A percentile compares a stretch with the other conserved stretches of the same genome.
phyloP scores from a whole-genome alignment of 2,113 vertebrate genomes.

The Gallinago undulata region DNA sequence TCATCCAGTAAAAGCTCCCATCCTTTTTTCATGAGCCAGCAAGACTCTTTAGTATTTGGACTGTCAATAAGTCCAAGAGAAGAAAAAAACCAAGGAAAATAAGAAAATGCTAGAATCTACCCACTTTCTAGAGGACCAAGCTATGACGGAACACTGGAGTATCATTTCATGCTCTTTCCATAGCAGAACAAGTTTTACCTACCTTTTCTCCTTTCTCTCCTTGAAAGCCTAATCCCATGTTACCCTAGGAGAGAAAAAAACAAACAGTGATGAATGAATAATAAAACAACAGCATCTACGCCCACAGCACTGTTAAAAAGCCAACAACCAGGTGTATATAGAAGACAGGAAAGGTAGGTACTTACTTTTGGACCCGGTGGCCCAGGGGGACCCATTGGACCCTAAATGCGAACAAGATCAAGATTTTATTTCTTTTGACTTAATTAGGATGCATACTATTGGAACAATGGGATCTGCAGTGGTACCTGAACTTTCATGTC shows the following conservation, averaged over 20 bases:
- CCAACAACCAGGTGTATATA: neutral
- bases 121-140: neutral
- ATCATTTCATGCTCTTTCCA: neutral
- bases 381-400: slow-evolving; percentile 79
- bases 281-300: neutral
- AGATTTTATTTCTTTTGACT: slow-evolving; percentile 11
- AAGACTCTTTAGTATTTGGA: neutral
- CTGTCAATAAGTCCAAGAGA: neutral
- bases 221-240: slow-evolving; percentile 81
- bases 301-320: neutral
- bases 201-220: slow-evolving; percentile 94
- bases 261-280: neutral
- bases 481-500: neutral
- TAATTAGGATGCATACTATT: neutral
- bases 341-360: neutral
- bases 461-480: neutral
- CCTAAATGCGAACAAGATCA: slow-evolving; percentile 71
- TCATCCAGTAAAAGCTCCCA: neutral
- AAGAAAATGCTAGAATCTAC: neutral
- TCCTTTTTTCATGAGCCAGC: neutral
- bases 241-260: slow-evolving; percentile 75
- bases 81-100: neutral
- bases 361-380: slow-evolving; percentile 83
- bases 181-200: slow-evolving; percentile 18
- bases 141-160: neutral